These are phyloP conservation scores for Puma concolor DNA, from an alignment of 2,113 vertebrate species.

Conservation along the genomic window DNA sequence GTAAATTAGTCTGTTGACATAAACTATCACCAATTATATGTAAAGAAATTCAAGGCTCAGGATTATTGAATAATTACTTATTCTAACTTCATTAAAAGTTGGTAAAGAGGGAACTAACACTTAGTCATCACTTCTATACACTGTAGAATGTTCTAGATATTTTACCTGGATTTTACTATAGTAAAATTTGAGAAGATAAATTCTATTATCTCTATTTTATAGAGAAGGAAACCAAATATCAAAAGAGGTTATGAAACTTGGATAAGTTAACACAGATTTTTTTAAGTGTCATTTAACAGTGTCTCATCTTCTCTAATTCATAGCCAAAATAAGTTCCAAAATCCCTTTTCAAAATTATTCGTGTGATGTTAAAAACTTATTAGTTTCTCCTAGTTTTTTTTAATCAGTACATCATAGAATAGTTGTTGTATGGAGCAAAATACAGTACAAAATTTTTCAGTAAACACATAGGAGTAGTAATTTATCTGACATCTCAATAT, in stretches of 20 bases:
- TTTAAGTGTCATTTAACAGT: background rate
- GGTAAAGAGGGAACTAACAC: background rate
- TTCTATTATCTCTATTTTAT: background rate
- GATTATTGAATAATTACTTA: background rate
- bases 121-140: background rate
- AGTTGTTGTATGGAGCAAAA: background rate
- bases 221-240: background rate
- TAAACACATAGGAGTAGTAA: background rate
- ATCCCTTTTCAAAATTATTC: background rate
- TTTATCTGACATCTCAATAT: slow-evolving; percentile 18
- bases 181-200: background rate
- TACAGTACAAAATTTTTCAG: background rate
- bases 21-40: slow-evolving; percentile 7
- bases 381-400: background rate
- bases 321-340: background rate
- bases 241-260: background rate
- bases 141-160: background rate
- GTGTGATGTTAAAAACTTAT: background rate
- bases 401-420: background rate
- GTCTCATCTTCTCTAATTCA: background rate
- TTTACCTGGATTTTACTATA: background rate
- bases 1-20: background rate
- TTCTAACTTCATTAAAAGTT: background rate
- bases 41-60: background rate
- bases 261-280: background rate